These are phyloP conservation scores for Bradypodion pumilum DNA, from an alignment of 2,797 vertebrate species.

Conservation along the genomic window DNA sequence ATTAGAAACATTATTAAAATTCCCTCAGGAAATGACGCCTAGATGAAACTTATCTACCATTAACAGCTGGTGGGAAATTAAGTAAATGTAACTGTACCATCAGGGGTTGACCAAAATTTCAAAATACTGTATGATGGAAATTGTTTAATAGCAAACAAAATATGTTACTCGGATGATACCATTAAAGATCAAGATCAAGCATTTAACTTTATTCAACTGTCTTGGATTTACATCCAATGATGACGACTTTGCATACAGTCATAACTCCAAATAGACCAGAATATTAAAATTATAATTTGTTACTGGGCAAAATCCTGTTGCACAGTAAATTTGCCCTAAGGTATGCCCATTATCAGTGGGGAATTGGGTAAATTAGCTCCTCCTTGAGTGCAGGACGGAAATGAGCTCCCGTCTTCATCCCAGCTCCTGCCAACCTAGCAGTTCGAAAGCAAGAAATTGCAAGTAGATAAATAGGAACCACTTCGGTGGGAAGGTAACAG, in stretches of 20 bases:
- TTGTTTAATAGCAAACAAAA: background rate
- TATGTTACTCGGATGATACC: conserved; percentile 8
- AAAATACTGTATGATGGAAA: conserved; percentile 3
- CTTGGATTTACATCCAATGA: background rate
- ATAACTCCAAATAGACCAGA: background rate
- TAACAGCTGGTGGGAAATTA: conserved; percentile 11
- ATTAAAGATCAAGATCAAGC: background rate
- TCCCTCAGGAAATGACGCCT: background rate
- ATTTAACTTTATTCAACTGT: background rate
- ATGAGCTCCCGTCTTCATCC: too few relatives aligned
- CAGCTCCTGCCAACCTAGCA: too few relatives aligned
- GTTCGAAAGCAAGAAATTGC: too few relatives aligned
- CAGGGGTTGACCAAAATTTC: background rate
- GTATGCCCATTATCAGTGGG: too few relatives aligned
- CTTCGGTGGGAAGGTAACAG: too few relatives aligned
- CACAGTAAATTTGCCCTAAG: background rate
- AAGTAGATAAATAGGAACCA: too few relatives aligned
- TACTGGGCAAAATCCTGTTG: background rate
- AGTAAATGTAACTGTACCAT: background rate
- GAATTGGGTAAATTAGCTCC: too few relatives aligned
- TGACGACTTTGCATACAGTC: background rate
- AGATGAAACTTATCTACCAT: conserved; percentile 20
- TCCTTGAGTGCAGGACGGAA: too few relatives aligned
- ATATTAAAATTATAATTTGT: background rate
- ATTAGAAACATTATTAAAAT: background rate